Conservation (phyloP, 2,113 vertebrate genomes). For the Sceloporus undulatus region DNA sequence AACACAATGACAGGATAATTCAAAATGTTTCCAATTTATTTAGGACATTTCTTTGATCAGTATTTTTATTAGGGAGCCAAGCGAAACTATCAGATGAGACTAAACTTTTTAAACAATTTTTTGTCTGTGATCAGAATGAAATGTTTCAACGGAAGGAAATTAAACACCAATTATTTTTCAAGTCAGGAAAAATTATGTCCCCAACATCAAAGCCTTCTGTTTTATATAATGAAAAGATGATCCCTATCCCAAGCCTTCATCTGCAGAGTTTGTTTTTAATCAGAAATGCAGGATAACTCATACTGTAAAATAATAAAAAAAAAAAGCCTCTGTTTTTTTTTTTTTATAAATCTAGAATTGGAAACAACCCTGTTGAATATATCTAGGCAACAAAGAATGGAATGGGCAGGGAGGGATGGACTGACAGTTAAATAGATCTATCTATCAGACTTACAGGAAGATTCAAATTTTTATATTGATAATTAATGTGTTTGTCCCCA, state of each 20-base stretch:
- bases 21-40: constrained; percentile 50
- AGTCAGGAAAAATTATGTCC: constrained; percentile 48
- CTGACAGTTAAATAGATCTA: neutral
- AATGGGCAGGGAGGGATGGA: neutral
- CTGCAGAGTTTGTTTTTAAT: constrained; percentile 34
- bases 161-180: constrained; percentile 63
- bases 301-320: constrained; percentile 29
- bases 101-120: neutral
- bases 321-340: neutral
- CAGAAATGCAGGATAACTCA: constrained; percentile 14
- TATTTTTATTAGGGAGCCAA: constrained; percentile 53
- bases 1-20: constrained; percentile 12
- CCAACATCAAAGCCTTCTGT: constrained; percentile 54
- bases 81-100: constrained; percentile 42
- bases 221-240: constrained; percentile 55
- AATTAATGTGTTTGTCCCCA: constrained; percentile 46
- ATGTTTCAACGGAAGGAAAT: constrained; percentile 53
- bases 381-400: constrained; percentile 40
- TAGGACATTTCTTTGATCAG: constrained; percentile 59
- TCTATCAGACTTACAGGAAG: constrained; percentile 42
- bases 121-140: constrained; percentile 59
- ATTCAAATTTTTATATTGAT: constrained; percentile 36
- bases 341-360: constrained; percentile 37
- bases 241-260: constrained; percentile 11
- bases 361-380: constrained; percentile 12